A percentile compares a stretch with the other conserved stretches of the same genome.
Evolutionary conservation across 2,797 vertebrate genomes (phyloP).

Genomic region (Alectoris magna): DNA sequence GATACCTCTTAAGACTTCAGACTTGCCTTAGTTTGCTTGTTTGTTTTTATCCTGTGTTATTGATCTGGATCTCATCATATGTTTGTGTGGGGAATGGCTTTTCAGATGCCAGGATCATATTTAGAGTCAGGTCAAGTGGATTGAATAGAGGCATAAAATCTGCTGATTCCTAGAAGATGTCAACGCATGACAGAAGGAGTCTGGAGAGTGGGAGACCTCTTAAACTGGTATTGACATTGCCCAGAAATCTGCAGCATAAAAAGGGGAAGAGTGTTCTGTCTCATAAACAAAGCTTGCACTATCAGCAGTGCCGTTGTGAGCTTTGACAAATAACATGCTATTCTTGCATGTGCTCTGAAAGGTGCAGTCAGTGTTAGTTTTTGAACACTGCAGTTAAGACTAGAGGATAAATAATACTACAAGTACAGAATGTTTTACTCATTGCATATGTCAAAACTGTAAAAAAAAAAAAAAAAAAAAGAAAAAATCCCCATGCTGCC

Average conservation of each 20-base stretch:
- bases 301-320: constrained; percentile 68
- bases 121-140: constrained; percentile 63
- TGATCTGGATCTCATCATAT: constrained; percentile 69
- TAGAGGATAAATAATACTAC: constrained; percentile 47
- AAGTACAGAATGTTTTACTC: constrained; percentile 44
- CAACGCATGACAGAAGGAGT: constrained; percentile 50
- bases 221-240: constrained; percentile 55
- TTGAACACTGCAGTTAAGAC: constrained; percentile 42
- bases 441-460: constrained; percentile 40
- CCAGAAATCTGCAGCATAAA: constrained; percentile 54
- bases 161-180: constrained; percentile 70
- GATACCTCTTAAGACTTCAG: constrained; percentile 63
- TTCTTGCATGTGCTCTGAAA: constrained; percentile 47
- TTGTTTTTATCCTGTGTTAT: constrained; percentile 63
- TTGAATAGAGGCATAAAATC: constrained; percentile 58
- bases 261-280: constrained; percentile 35
- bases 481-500: background rate
- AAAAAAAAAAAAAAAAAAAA: background rate
- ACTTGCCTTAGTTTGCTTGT: constrained; percentile 64
- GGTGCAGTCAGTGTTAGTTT: constrained; percentile 53
- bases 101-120: constrained; percentile 52
- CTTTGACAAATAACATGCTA: constrained; percentile 52
- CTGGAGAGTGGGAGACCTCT: constrained; percentile 58
- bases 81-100: constrained; percentile 63
- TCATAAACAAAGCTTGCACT: constrained; percentile 51